Evolutionary conservation across 2,888 invertebrate species (phyloP).

Genomic region (Machimus atricapillus): DNA sequence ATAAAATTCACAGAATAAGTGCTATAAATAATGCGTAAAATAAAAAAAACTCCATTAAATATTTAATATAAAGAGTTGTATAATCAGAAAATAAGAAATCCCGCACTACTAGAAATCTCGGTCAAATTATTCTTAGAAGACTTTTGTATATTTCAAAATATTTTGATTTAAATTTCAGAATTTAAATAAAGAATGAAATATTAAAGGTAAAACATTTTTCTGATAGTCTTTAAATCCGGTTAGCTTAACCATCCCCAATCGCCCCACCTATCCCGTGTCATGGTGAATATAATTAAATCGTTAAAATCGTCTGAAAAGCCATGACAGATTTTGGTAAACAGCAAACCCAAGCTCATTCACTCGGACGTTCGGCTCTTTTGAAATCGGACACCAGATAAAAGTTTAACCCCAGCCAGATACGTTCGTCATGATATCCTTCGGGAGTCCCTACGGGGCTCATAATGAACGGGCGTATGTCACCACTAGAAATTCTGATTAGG

Average conservation of each 20-base stretch:
- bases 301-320: neutral
- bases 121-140: too few relatives aligned
- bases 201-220: neutral
- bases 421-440: constrained; percentile 22
- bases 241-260: neutral
- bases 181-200: neutral
- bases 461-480: constrained; percentile 38
- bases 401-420: constrained; percentile 24
- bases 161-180: too few relatives aligned
- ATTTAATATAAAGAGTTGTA: too few relatives aligned
- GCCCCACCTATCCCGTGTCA: neutral
- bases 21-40: too few relatives aligned
- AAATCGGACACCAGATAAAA: constrained; percentile 35
- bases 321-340: constrained; percentile 31
- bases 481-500: constrained; percentile 25
- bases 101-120: too few relatives aligned
- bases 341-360: neutral
- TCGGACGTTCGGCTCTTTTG: neutral
- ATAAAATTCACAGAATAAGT: too few relatives aligned
- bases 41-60: too few relatives aligned
- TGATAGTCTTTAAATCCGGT: neutral
- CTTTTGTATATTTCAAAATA: too few relatives aligned
- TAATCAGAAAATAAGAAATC: too few relatives aligned
- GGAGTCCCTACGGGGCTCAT: constrained; percentile 1
- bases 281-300: constrained; percentile 24